phyloP scores from a whole-genome alignment of 2,797 vertebrate genomes.

The Crax fasciolata region DNA sequence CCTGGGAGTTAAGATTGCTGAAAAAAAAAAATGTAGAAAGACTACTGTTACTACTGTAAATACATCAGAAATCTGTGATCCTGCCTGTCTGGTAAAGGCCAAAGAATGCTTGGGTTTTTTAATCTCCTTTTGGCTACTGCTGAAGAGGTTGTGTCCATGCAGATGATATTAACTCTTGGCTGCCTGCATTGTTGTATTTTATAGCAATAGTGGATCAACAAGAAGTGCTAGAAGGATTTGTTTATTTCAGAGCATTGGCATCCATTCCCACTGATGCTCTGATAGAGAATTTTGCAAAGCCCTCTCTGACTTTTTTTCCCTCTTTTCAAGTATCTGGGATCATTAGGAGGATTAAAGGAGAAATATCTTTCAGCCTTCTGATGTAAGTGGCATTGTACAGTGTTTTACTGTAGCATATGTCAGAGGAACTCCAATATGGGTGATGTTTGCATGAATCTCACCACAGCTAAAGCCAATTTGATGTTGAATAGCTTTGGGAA shows the following conservation, averaged over 20 bases:
- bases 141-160: background rate
- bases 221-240: background rate
- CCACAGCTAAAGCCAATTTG: background rate
- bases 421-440: background rate
- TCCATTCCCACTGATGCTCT: background rate
- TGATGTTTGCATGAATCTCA: background rate
- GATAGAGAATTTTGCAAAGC: background rate
- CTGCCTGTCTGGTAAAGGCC: background rate
- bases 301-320: background rate
- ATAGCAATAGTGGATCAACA: background rate
- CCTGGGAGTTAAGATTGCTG: constrained; percentile 28
- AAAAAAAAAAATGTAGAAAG: background rate
- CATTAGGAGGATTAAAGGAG: background rate
- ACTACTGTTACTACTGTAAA: constrained; percentile 1
- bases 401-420: background rate
- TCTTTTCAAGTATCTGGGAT: background rate
- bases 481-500: background rate
- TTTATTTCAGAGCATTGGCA: background rate
- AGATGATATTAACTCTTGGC: background rate
- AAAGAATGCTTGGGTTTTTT: background rate
- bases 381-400: background rate
- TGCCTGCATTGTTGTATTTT: background rate
- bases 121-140: background rate
- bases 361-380: background rate
- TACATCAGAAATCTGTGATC: background rate